These are phyloP conservation scores for Kryphioiulus occultus DNA, from an alignment of 2,888 invertebrate genomes.

Conservation along the genomic window DNA sequence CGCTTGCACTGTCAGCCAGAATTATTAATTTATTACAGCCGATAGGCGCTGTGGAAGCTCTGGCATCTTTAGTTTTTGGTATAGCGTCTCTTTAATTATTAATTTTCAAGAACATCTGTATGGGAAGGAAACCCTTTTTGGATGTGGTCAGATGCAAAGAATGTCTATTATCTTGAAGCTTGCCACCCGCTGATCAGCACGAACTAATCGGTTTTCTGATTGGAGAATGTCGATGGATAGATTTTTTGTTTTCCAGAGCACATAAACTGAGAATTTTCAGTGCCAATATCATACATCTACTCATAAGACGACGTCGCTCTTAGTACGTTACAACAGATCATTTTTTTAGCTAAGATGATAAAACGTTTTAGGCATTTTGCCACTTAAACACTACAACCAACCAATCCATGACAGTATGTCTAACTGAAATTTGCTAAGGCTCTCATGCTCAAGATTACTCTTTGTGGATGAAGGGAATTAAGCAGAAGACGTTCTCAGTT, in stretches of 20 bases:
- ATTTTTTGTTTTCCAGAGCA: background rate
- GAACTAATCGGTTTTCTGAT: background rate
- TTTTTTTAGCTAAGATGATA: too few species aligned
- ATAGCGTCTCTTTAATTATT: background rate
- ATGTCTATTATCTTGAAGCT: background rate
- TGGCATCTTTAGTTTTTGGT: constrained; percentile 1
- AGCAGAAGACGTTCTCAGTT: too few species aligned
- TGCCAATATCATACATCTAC: background rate
- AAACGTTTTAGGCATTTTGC: too few species aligned
- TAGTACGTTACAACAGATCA: too few species aligned
- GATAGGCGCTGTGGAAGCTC: background rate
- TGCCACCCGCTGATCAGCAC: background rate
- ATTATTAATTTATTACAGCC: background rate
- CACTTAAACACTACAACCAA: too few species aligned
- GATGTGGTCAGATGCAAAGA: background rate
- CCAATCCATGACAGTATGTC: too few species aligned
- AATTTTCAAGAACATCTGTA: background rate
- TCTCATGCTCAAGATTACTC: too few species aligned
- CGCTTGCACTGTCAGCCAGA: background rate
- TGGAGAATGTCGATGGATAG: background rate
- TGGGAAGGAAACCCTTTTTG: background rate
- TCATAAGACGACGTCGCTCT: too few species aligned
- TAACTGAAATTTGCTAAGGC: too few species aligned
- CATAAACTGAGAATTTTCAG: too few species aligned
- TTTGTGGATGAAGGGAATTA: too few species aligned